These are phyloP conservation scores for Camponotus floridanus DNA, from an alignment of 1,140 invertebrate genomes.

Conservation along the genomic window DNA sequence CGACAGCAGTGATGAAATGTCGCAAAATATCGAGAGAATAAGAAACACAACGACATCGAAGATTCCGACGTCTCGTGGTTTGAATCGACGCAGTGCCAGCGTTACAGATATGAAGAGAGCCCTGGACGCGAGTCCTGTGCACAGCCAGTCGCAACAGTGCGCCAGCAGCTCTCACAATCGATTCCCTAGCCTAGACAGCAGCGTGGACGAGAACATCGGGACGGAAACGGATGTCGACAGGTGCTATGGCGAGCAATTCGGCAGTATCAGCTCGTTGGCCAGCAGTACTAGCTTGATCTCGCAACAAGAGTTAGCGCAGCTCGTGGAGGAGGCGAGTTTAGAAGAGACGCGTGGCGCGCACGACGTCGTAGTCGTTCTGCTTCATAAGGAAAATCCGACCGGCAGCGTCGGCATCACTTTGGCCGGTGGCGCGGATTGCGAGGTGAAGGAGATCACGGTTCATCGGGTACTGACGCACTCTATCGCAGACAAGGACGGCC, in stretches of 20 bases:
- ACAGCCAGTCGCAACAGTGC: constrained; percentile 51
- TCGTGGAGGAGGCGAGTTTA: constrained; percentile 89
- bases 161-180: constrained; percentile 69
- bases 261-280: constrained; percentile 88
- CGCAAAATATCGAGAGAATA: constrained; percentile 46
- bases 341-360: constrained; percentile 86
- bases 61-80: constrained; percentile 78
- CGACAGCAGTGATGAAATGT: constrained; percentile 48
- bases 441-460: constrained; percentile 96
- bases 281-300: constrained; percentile 89
- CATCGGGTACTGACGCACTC: constrained; percentile 95
- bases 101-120: constrained; percentile 89
- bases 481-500: constrained; percentile 94
- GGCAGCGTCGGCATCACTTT: constrained; percentile 95
- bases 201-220: constrained; percentile 75
- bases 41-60: constrained; percentile 71
- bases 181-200: constrained; percentile 82
- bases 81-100: constrained; percentile 82
- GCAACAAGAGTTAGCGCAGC: constrained; percentile 88
- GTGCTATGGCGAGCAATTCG: constrained; percentile 86
- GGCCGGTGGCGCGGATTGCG: constrained; percentile 95
- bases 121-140: constrained; percentile 82
- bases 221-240: constrained; percentile 73
- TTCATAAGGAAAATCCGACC: constrained; percentile 89
- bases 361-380: constrained; percentile 88